Evolutionary conservation across 2,888 invertebrate genomes (phyloP).

Genomic region (Chalcis sispes): DNA sequence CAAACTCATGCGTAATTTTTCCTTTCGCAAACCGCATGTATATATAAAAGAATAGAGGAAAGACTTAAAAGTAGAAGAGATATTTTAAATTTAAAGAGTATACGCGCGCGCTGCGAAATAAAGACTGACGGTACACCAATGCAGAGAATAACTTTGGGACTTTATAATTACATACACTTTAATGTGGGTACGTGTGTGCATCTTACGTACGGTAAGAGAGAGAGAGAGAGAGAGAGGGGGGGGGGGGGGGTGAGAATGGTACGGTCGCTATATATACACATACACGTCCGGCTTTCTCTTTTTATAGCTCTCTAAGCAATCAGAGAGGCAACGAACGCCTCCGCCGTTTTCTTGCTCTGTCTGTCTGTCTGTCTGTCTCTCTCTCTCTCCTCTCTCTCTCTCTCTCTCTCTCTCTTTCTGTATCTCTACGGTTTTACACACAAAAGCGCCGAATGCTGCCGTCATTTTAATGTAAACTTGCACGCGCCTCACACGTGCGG

Average conservation of each 20-base stretch:
- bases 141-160: background rate
- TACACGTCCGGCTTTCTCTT: slow-evolving; percentile 68
- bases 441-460: background rate
- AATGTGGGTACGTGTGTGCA: background rate
- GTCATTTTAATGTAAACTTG: background rate
- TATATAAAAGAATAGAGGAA: no score
- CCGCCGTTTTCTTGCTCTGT: background rate
- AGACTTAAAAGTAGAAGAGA: no score
- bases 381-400: background rate
- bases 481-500: slow-evolving; percentile 5
- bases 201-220: background rate
- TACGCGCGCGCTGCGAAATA: no score
- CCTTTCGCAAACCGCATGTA: no score
- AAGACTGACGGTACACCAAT: no score
- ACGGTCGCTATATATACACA: no score
- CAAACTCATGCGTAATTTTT: no score
- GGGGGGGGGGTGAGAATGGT: no score
- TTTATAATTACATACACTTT: background rate
- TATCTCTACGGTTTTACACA: background rate
- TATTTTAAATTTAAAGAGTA: no score
- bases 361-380: background rate
- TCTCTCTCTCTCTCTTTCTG: background rate
- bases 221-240: no score
- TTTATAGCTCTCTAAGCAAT: slow-evolving; percentile 66
- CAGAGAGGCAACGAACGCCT: slow-evolving; percentile 9